phyloP scores from a whole-genome alignment of 2,113 vertebrate species.

The Otis tarda region DNA sequence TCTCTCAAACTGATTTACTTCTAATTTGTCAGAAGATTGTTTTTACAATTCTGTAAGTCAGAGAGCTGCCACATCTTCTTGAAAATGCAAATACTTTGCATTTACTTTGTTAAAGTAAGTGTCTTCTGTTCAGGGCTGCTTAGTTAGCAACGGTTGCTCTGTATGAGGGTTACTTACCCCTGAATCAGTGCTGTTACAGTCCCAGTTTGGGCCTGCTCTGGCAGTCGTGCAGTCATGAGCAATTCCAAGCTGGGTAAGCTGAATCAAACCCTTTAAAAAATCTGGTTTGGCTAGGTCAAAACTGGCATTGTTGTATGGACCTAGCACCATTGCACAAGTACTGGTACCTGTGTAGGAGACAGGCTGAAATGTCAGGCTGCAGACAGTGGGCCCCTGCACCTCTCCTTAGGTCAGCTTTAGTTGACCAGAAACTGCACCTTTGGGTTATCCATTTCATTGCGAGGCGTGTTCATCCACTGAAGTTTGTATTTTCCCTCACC shows the following conservation, averaged over 20 bases:
- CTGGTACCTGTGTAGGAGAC: background rate
- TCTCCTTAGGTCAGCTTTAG: background rate
- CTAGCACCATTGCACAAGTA: background rate
- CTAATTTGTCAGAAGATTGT: background rate
- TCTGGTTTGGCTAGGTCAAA: background rate
- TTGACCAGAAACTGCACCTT: background rate
- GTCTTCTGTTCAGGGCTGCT: background rate
- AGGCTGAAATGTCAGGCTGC: background rate
- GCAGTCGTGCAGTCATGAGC: background rate
- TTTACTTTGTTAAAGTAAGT: background rate
- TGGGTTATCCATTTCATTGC: background rate
- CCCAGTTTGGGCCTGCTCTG: background rate
- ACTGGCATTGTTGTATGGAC: background rate
- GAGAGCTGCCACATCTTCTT: background rate
- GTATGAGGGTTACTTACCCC: background rate
- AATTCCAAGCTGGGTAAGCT: background rate
- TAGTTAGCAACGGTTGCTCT: background rate
- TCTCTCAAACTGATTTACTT: background rate
- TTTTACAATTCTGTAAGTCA: background rate
- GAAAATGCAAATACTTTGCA: background rate
- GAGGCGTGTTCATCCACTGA: background rate
- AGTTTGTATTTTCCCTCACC: background rate
- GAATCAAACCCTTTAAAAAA: background rate
- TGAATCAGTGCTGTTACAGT: background rate
- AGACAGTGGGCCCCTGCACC: background rate